Base-by-base conservation (phyloP, 2,888 invertebrate species). In the Meiosimyza platycephala region DNA sequence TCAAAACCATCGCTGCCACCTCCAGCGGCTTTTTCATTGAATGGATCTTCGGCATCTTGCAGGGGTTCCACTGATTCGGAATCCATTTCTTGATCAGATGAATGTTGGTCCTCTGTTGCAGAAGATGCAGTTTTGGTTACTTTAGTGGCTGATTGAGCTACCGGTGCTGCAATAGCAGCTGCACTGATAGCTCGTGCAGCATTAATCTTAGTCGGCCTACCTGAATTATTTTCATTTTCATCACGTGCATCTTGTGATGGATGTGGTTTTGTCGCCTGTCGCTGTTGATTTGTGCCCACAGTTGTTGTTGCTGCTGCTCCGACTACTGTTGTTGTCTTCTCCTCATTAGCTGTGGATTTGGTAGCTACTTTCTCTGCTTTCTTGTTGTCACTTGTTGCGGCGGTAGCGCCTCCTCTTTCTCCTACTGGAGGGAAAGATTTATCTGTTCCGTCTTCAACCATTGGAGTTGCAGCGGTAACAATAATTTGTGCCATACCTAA, bases 381-480 rank as follows among this genome's bases (percentile, higher is more conserved):
- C 6, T 47, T 66, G 22, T 48, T 74, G 18, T 64, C 74, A 48
- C 75, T 51, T 79, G 81, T 66, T 79, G 80, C 71, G 74, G 70
- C 71, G 64, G 22, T 59, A 65, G 65, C 72, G 47, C 52, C 76
- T 54, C 82, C 83, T 80, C 80, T 81, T 78, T 86, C 85, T 83
- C 81, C 84, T 82, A 82, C 83, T 83, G 93, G 92, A 82, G 94
- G 94, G 88, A 94, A 94, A 51, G 92, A 91, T 83, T 92, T 92
- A 79, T 94, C 95, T 82, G 84, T 83, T 55, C 94, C 90, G 83
- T 95, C 95, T 88, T 97, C 96, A 81, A 92, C 89, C 94, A 95
- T 95, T 60, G 97, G 97, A 59, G 97, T 97, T 77, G 97, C 96
- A 71, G 96, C 96, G 63, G 96, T 97, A 86, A 97, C 96, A 74